phyloP scores from a whole-genome alignment of 1,140 invertebrate species.

The Drosophila parvula region DNA sequence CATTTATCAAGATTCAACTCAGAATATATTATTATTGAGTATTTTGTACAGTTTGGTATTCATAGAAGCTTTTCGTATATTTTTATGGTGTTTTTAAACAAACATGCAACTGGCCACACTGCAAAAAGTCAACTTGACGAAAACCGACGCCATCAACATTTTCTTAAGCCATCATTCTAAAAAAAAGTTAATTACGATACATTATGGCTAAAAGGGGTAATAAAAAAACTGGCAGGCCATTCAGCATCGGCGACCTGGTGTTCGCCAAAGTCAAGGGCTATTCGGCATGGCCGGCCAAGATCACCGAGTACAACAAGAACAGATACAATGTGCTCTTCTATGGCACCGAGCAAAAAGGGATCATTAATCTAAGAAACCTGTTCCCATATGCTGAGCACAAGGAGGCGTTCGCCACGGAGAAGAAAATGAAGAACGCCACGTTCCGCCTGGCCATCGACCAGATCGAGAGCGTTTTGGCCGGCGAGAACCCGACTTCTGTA shows the following conservation, averaged over 20 bases:
- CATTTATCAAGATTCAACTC: no score
- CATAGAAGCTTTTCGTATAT: no score
- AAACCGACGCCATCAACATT: no score
- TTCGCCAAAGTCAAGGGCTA: conserved; percentile 98
- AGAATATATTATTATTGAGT: no score
- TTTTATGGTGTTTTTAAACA: no score
- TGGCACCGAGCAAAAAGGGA: conserved; percentile 94
- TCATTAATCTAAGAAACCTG: conserved; percentile 77
- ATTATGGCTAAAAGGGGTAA: no score
- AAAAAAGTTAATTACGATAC: no score
- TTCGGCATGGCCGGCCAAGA: conserved; percentile 96
- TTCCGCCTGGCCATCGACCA: conserved; percentile 83
- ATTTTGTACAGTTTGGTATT: no score
- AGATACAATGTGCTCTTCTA: conserved; percentile 97
- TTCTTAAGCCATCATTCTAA: no score
- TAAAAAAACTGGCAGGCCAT: conserved; percentile 85
- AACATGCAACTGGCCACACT: no score
- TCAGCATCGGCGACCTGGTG: conserved; percentile 93
- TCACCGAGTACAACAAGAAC: conserved; percentile 90
- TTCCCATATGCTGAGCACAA: conserved; percentile 71
- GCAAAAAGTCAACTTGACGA: no score
- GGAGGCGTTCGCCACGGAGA: conserved; percentile 73
- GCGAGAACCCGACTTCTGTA: conserved; percentile 1
- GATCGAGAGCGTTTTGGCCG: conserved; percentile 76
- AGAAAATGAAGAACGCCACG: conserved; percentile 74